These are phyloP conservation scores for Anneissia japonica DNA, from an alignment of 35 echinoderm and acorn worm genomes.

Conservation along the genomic window DNA sequence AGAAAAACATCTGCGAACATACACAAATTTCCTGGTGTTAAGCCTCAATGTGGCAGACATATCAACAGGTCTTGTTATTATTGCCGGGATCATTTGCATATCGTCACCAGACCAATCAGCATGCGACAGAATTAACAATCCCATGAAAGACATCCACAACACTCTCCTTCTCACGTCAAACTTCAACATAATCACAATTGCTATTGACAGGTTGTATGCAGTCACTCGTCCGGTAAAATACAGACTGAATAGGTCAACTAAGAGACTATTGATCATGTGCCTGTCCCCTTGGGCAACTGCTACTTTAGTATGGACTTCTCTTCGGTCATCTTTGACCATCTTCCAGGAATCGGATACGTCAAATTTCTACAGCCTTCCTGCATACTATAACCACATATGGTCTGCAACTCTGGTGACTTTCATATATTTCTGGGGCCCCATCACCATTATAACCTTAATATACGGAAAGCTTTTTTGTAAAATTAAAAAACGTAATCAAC, in stretches of 20 bases:
- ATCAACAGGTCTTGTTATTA: neutral
- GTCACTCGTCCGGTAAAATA: neutral
- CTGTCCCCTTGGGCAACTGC: neutral
- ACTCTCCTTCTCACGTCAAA: neutral
- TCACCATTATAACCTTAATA: neutral
- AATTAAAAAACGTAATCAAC: neutral
- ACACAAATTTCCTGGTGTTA: neutral
- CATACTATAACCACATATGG: neutral
- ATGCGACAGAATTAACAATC: neutral
- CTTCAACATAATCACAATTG: neutral
- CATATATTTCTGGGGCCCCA: neutral
- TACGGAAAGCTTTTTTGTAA: neutral
- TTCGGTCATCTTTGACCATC: neutral
- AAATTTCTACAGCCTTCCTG: neutral
- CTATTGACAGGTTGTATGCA: neutral
- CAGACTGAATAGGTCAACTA: neutral
- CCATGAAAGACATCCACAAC: neutral
- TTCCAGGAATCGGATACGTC: neutral
- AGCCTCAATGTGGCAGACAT: neutral
- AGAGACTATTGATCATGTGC: neutral
- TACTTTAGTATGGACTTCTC: neutral
- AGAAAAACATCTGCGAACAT: neutral
- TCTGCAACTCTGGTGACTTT: neutral
- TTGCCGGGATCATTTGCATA: neutral
- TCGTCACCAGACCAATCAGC: neutral